phyloP scores from a whole-genome alignment of 1,140 invertebrate genomes.

The Leptinotarsa undecemlineata region DNA sequence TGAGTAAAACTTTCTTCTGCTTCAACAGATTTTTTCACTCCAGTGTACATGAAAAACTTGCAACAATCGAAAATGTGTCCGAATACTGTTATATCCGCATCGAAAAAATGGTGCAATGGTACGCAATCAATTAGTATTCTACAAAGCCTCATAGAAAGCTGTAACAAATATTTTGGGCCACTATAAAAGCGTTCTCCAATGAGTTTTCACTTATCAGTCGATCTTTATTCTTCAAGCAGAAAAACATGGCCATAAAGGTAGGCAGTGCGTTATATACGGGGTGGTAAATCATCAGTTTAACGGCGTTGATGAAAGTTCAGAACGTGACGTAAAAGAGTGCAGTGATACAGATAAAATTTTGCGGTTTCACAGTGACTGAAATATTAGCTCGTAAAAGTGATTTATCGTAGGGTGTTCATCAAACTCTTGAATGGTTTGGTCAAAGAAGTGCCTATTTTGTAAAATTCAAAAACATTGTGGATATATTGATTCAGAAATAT shows the following conservation, averaged over 20 bases:
- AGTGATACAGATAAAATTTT: conserved; percentile 10
- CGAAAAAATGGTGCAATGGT: conserved; percentile 23
- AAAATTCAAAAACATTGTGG: not conserved
- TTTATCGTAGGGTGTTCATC: not conserved
- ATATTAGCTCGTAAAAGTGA: conserved; percentile 14
- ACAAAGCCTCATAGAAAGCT: conserved; percentile 24
- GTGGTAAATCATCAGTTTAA: conserved; percentile 11
- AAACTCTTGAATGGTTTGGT: too few relatives aligned
- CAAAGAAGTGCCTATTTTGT: too few relatives aligned
- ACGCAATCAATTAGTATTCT: conserved; percentile 21
- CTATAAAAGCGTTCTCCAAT: conserved; percentile 17
- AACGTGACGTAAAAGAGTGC: conserved; percentile 17
- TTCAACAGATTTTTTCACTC: too few relatives aligned
- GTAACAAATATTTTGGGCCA: conserved; percentile 21
- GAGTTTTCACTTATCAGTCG: conserved; percentile 21
- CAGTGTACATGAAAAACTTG: not conserved
- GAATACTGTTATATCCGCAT: conserved; percentile 7
- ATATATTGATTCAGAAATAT: not conserved
- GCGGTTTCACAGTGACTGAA: conserved; percentile 5
- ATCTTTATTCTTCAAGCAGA: conserved; percentile 19
- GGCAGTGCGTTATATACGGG: not conserved
- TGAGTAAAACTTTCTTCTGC: too few relatives aligned
- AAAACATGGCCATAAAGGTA: conserved; percentile 23
- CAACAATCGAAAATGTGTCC: not conserved
- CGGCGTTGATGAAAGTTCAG: conserved; percentile 1